Percentiles rank a stretch among this genome's conserved stretches.
phyloP scores from a whole-genome alignment of 2,888 invertebrate species.

The Diadegma fenestrale region DNA sequence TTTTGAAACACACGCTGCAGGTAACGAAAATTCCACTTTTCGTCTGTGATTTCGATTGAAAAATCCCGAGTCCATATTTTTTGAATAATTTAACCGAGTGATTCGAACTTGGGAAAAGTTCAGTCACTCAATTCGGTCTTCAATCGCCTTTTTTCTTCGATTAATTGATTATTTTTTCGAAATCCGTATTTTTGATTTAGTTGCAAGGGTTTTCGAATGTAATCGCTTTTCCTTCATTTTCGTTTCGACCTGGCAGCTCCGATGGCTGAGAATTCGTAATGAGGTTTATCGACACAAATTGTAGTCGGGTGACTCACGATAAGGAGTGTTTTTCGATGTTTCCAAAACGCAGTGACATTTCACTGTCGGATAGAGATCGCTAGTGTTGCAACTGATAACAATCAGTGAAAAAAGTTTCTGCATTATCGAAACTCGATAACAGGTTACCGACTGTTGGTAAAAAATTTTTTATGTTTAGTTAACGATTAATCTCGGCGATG shows the following conservation, averaged over 20 bases:
- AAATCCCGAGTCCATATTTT: neutral
- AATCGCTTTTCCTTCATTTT: neutral
- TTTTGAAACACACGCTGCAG: no score
- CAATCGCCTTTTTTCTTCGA: neutral
- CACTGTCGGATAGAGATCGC: neutral
- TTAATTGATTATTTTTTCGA: neutral
- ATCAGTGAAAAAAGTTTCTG: slow-evolving; percentile 17
- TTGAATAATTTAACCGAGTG: neutral
- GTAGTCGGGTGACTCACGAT: neutral
- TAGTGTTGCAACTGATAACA: neutral
- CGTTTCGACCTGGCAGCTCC: neutral
- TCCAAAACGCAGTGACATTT: neutral
- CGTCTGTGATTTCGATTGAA: no score
- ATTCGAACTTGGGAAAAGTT: neutral
- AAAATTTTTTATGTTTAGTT: neutral
- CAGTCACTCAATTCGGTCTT: neutral
- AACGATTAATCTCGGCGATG: no score
- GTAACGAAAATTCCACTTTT: no score
- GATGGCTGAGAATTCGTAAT: neutral
- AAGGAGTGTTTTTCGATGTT: neutral
- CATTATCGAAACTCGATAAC: slow-evolving; percentile 20
- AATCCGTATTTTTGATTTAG: neutral
- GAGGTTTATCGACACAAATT: neutral
- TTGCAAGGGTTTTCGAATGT: neutral
- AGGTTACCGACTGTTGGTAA: slow-evolving; percentile 34